Percentiles rank a stretch among this genome's conserved stretches.
Conservation (phyloP, 2,113 vertebrate species). For the Nannobrachium achirus region DNA sequence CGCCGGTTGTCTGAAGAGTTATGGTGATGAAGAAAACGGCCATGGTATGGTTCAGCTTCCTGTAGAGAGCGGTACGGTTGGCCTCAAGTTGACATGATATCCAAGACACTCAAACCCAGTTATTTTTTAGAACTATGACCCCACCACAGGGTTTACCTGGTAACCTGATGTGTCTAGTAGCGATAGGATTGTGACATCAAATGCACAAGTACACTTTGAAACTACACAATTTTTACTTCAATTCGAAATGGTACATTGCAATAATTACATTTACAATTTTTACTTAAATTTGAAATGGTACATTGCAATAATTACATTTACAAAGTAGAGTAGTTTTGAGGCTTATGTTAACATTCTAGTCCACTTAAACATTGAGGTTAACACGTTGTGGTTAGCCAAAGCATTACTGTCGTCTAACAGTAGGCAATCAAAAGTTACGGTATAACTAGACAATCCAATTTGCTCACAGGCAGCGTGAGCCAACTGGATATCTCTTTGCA, state of each 20-base stretch:
- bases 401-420: neutral
- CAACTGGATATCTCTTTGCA: too few relatives aligned
- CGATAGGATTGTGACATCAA: neutral
- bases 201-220: neutral
- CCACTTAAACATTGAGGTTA: neutral
- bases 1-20: neutral
- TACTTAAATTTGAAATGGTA: neutral
- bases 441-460: neutral
- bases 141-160: too few relatives aligned
- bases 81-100: too few relatives aligned
- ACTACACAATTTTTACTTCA: neutral
- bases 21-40: neutral
- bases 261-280: neutral
- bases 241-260: neutral
- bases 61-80: too few relatives aligned
- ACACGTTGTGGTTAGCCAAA: neutral
- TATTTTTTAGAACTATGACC: too few relatives aligned
- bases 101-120: too few relatives aligned
- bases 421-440: neutral
- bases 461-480: neutral
- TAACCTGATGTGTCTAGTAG: neutral
- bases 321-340: neutral
- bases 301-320: neutral
- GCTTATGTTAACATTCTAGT: neutral
- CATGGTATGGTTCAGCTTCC: too few relatives aligned